Base-by-base conservation (phyloP, 2,797 vertebrate genomes). In the Pipistrellus kuhlii region DNA sequence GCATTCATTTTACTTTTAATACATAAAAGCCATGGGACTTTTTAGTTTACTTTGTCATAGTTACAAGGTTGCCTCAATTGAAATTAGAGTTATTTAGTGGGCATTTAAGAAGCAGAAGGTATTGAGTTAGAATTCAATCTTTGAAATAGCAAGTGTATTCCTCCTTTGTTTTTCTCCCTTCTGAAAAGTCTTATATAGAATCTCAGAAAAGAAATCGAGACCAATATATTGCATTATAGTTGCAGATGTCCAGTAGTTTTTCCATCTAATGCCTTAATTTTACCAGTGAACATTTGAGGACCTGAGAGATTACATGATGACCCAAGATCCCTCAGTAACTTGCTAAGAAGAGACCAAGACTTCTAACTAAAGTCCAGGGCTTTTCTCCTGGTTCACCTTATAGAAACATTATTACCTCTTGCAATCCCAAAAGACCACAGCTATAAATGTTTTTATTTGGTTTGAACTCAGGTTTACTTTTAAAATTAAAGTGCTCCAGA, bases 1-100 rank as follows among this genome's bases (percentile, higher is more conserved):
- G 27, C 0, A 57, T 83, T 94, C 11, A 27, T 88, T 94, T 44
- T 84, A n/a, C 30, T 73, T 94, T 92, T 94, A 66, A 55, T 93
- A 69, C 15, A 88, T n/a, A 71, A 38, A n/a, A 88, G 18, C 0
- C 14, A 12, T 76, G 8, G 0, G 73, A 66, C 68, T 53, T 77
- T 94, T 94, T 88, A 15, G 69, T 95, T 25, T 91, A 78, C 5
- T 18, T 14, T n/a, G 14, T 17, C 25, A 48, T 5, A 59, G 21
- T 72, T 76, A 41, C 1, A 51, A 2, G n/a, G 68, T 55, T 35
- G 10, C 35, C 10, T 96, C 53, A 15, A 51, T 23, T 71, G n/a
- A 91, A 95, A 94, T 78, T 18, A 53, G 23, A 66, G 21, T 76
- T 88, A 53, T 85, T 91, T 71, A 90, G 62, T 88, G 53, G 41